Conservation (phyloP, 2,888 invertebrate genomes). For the Drosophila imparisetae region DNA sequence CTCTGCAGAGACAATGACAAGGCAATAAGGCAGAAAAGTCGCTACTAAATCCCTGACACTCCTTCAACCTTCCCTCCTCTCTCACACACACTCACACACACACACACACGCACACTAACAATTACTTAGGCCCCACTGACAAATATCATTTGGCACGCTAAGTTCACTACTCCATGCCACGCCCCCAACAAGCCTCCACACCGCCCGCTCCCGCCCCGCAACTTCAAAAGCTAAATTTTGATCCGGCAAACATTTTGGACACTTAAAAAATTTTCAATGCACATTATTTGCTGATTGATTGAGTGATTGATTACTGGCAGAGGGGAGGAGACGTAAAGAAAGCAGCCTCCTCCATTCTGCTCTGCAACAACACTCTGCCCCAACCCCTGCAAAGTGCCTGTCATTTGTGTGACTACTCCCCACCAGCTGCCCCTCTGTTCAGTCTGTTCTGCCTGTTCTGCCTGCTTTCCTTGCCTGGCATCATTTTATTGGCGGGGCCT, state of each 20-base stretch:
- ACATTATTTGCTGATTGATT: conserved; percentile 80
- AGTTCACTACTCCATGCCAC: conserved; percentile 23
- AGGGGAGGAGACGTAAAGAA: conserved; percentile 2
- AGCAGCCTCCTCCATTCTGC: not conserved
- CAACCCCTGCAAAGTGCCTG: conserved; percentile 48
- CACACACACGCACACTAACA: conserved; percentile 13
- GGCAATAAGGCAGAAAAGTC: conserved; percentile 55
- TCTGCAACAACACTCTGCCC: not conserved
- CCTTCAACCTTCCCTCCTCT: not conserved
- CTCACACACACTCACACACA: not conserved
- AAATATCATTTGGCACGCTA: conserved; percentile 48
- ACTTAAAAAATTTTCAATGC: conserved; percentile 79
- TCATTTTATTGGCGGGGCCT: conserved; percentile 65
- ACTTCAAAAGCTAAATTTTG: conserved; percentile 30
- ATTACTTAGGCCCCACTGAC: conserved; percentile 51
- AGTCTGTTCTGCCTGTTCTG: not conserved
- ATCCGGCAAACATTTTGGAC: conserved; percentile 72
- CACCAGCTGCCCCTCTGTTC: not conserved
- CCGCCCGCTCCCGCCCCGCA: too few relatives aligned
- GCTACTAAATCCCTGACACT: conserved; percentile 45
- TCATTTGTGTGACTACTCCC: conserved; percentile 43
- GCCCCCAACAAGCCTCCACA: conserved; percentile 2
- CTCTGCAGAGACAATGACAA: conserved; percentile 43
- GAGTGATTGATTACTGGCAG: conserved; percentile 73
- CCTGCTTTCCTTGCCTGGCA: conserved; percentile 1